A percentile compares a stretch with the other conserved stretches of the same genome.
phyloP scores from a whole-genome alignment of 1,140 invertebrate species.

The Trigoniulus corallinus region DNA sequence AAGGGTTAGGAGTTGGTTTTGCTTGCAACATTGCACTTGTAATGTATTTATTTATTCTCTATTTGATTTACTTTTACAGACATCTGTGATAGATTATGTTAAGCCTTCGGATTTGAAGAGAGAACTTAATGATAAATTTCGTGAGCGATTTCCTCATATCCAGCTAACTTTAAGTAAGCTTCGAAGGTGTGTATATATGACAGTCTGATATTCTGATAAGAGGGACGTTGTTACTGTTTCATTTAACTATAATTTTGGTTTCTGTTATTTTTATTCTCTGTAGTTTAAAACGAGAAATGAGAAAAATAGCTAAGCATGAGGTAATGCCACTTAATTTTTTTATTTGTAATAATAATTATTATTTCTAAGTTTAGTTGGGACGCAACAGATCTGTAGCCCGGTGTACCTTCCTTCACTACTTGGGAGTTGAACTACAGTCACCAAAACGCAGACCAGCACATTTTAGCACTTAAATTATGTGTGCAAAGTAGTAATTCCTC shows the following conservation, averaged over 20 bases:
- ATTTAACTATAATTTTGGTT: conserved; percentile 5
- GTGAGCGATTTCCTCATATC: conserved; percentile 84
- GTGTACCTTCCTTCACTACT: no score
- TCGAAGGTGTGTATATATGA: conserved; percentile 46
- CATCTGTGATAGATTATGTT: conserved; percentile 92
- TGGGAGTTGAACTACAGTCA: no score
- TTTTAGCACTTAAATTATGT: no score
- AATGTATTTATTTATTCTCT: background rate
- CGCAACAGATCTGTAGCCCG: no score
- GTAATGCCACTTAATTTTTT: no score
- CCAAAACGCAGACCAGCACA: background rate
- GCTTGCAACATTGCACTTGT: background rate
- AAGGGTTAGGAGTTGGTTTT: no score
- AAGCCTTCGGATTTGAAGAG: conserved; percentile 92
- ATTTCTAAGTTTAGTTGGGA: no score
- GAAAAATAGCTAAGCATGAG: conserved; percentile 77
- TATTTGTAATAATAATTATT: no score
- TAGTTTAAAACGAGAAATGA: conserved; percentile 88
- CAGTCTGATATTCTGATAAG: background rate
- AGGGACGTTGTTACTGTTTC: background rate
- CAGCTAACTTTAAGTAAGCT: conserved; percentile 93
- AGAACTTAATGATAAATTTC: conserved; percentile 94
- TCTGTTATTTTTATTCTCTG: conserved; percentile 18
- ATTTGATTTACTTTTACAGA: conserved; percentile 28
- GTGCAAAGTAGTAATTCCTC: no score